Evolutionary conservation across 2,113 vertebrate genomes (phyloP), one percentile per base, ranked within the genome.

Genomic region (Aspiorhynchus laticeps): DNA sequence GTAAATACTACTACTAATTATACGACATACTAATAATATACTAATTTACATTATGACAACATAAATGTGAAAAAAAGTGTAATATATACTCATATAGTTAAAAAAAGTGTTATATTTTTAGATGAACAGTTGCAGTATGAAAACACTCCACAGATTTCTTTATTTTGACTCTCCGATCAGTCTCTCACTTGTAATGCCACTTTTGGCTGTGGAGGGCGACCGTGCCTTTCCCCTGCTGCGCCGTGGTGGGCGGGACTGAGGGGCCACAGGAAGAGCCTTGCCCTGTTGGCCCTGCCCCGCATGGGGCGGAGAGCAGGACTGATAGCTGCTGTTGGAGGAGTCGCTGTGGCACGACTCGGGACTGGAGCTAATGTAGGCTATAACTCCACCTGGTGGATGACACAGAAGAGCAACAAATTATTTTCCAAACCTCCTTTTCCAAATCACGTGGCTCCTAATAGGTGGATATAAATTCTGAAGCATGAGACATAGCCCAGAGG

Each of bases 341-440:
- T 99, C 98, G 3, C 98, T 99, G 93, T 97, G 97, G 87, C 96
- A 99, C 75, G 98, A 99, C 90, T 97, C 97, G 0, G 97, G 97
- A 94, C 98, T 97, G 82, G 97, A 98, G 93, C 97, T 97, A 94
- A 98, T 97, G 91, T 97, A 98, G 91, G 98, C 95, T 90, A 99
- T 99, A 83, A 99, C 98, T 89, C 98, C 96, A 91, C 98, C 96
- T 97, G 89, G 87, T 89, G 90, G 88, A 88, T 81, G 88, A 87
- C 61, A n/a, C n/a, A 84, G 46, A 75, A 65, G 17, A 91, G 6
- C 26, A 28, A 74, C 8, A 2, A 21, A 21, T 38, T 38, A 10
- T 11, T 71, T 24, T 11, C 9, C 33, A 38, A 38, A 4, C 1
- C 1, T 71, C 31, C 4, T 71, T 36, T 69, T 9, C 8, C 8